Conservation (phyloP, 2,888 invertebrate genomes). For the Platerodrilus igneus region DNA sequence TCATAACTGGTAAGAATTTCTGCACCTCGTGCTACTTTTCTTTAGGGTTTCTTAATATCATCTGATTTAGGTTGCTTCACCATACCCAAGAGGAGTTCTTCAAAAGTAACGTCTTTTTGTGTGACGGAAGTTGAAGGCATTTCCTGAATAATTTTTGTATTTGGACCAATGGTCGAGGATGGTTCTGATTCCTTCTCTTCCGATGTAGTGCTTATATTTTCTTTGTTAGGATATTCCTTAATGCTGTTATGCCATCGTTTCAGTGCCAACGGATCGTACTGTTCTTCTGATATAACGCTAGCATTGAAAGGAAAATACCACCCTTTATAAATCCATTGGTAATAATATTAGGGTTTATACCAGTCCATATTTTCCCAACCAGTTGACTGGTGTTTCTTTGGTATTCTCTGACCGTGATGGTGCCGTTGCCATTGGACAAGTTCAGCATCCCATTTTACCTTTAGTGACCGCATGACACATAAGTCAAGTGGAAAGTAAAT, state of each 20-base stretch:
- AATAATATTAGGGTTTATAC: conserved; percentile 8
- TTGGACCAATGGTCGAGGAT: no score
- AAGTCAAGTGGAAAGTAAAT: conserved; percentile 10
- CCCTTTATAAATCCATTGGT: conserved; percentile 4
- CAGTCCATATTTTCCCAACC: conserved; percentile 6
- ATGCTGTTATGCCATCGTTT: conserved; percentile 5
- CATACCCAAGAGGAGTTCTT: conserved; percentile 5
- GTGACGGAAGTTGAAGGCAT: no score
- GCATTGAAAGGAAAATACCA: no score
- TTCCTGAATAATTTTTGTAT: no score
- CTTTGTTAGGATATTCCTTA: not conserved
- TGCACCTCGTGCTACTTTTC: conserved; percentile 1
- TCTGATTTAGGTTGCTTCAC: conserved; percentile 3
- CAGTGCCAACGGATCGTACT: not conserved
- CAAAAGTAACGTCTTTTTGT: conserved; percentile 2
- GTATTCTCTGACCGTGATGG: conserved; percentile 5
- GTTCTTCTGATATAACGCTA: not conserved
- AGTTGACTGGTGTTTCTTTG: conserved; percentile 6
- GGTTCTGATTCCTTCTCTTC: not conserved
- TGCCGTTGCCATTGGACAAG: conserved; percentile 11
- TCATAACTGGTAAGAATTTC: conserved; percentile 6
- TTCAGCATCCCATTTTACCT: conserved; percentile 7
- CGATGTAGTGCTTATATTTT: not conserved
- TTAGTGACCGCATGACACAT: conserved; percentile 9
- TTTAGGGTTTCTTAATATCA: not conserved